Conservation (phyloP, 2,113 vertebrate species). For the Catagonus wagneri region DNA sequence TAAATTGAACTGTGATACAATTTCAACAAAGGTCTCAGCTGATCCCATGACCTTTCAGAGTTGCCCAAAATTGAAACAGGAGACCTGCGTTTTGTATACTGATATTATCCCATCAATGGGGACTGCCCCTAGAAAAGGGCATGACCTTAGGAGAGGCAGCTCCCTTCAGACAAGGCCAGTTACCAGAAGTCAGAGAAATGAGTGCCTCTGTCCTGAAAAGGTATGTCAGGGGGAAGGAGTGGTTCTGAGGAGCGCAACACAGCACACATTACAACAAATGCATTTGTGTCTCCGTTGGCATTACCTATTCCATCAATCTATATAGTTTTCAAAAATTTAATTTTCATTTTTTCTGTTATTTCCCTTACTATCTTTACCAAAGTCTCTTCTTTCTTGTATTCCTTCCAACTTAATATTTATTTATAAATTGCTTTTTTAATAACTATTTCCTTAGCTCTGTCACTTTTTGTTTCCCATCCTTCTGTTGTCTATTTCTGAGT, state of each 20-base stretch:
- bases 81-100: neutral
- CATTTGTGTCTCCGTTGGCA: neutral
- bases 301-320: neutral
- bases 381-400: neutral
- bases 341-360: neutral
- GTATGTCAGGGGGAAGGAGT: neutral
- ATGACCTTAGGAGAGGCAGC: neutral
- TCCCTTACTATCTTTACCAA: neutral
- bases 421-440: neutral
- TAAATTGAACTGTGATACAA: neutral
- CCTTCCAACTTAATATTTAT: neutral
- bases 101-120: neutral
- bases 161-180: neutral
- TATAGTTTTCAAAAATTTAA: neutral
- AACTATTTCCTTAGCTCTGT: slow-evolving; percentile 6
- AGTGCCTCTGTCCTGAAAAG: neutral
- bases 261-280: neutral
- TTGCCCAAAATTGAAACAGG: neutral
- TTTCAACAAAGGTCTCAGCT: neutral
- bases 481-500: neutral
- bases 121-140: neutral
- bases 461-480: neutral
- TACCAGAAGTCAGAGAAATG: neutral
- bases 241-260: neutral
- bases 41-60: neutral